Evolutionary conservation across 2,888 invertebrate species (phyloP).

Genomic region (Anthophora plumipes): DNA sequence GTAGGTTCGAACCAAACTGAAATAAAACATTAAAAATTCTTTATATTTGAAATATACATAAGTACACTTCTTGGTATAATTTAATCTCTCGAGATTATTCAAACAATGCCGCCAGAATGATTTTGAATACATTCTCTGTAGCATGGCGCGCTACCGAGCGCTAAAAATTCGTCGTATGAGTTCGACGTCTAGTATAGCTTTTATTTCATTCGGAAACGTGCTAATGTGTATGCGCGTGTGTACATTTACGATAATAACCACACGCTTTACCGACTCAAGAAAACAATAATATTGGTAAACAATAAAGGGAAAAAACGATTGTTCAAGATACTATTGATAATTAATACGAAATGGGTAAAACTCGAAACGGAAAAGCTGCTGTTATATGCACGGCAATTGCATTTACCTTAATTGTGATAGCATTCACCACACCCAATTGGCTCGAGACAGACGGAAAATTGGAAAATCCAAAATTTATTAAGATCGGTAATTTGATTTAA

Average conservation of each 20-base stretch:
- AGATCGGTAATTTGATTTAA: conserved; percentile 89
- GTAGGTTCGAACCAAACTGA: conserved; percentile 96
- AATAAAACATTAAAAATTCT: conserved; percentile 82
- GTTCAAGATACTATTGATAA: background rate
- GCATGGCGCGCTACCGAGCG: conserved; percentile 23
- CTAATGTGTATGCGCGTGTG: background rate
- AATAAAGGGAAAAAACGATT: conserved; percentile 18
- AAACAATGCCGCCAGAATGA: conserved; percentile 29
- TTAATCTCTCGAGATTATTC: background rate
- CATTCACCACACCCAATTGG: conserved; percentile 98
- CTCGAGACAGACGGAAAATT: conserved; percentile 95
- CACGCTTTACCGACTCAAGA: conserved; percentile 1
- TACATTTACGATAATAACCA: conserved; percentile 20
- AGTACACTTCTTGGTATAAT: background rate
- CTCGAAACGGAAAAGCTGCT: conserved; percentile 92
- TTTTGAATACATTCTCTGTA: background rate
- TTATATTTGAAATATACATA: background rate
- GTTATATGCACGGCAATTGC: conserved; percentile 93
- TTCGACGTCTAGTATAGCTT: conserved; percentile 22
- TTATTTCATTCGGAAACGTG: conserved; percentile 26
- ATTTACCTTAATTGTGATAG: conserved; percentile 92
- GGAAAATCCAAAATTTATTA: conserved; percentile 91
- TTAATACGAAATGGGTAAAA: conserved; percentile 85
- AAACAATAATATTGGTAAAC: conserved; percentile 20
- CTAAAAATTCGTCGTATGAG: background rate